Percentiles rank a stretch among this genome's conserved stretches.
Evolutionary conservation across 2,113 vertebrate genomes (phyloP).

Genomic region (Microtus oregoni): DNA sequence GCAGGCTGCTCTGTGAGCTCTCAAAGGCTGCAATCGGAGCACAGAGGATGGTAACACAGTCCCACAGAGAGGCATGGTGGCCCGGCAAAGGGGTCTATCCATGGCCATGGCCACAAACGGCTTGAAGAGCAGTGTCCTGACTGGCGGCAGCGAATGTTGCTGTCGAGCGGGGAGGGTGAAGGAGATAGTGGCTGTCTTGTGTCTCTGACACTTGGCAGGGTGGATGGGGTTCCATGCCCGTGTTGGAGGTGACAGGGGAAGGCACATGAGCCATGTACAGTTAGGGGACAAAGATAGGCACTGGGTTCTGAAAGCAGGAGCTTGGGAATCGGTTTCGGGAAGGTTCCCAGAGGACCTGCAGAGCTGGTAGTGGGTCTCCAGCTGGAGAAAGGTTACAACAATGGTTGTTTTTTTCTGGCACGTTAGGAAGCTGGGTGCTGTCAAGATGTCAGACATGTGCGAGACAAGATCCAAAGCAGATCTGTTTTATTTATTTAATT

Average conservation of each 20-base stretch:
- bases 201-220: constrained; percentile 61
- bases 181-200: constrained; percentile 1
- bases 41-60: background rate
- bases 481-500: background rate
- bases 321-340: background rate
- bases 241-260: constrained; percentile 52
- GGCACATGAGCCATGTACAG: background rate
- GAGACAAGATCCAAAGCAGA: constrained; percentile 66
- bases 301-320: constrained; percentile 12
- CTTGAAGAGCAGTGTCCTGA: constrained; percentile 78
- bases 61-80: constrained; percentile 16
- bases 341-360: constrained; percentile 1
- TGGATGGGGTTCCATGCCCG: background rate
- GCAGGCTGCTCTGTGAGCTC: background rate
- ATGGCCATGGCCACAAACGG: constrained; percentile 1
- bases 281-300: constrained; percentile 30
- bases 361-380: background rate
- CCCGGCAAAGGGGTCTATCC: constrained; percentile 50
- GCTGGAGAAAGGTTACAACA: background rate
- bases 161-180: constrained; percentile 72
- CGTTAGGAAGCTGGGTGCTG: constrained; percentile 62
- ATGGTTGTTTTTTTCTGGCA: background rate
- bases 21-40: background rate
- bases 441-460: constrained; percentile 35
- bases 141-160: constrained; percentile 69